Percentiles rank a stretch among this genome's conserved stretches.
phyloP scores from a whole-genome alignment of 2,797 vertebrate genomes.

The Lemur catta region DNA sequence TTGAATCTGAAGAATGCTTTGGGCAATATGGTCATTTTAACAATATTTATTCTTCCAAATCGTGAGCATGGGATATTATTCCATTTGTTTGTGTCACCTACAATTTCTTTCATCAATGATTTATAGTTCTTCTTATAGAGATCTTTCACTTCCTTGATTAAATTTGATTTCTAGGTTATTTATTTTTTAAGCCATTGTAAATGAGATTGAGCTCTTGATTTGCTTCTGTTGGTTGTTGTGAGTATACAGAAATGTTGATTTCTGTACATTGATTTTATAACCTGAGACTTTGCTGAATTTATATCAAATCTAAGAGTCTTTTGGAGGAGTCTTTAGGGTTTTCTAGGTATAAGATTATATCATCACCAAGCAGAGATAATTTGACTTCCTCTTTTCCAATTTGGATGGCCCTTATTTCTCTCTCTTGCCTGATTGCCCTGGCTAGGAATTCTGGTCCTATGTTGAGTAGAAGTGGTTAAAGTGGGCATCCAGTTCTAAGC shows the following conservation, averaged over 20 bases:
- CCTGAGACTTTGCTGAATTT: background rate
- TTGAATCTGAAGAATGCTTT: background rate
- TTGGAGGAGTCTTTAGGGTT: background rate
- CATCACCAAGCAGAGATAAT: background rate
- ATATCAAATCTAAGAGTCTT: background rate
- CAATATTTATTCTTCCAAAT: background rate
- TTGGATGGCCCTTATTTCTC: background rate
- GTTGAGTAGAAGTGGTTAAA: background rate
- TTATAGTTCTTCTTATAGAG: background rate
- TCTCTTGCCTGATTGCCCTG: background rate
- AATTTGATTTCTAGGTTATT: background rate
- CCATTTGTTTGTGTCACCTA: background rate
- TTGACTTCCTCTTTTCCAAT: background rate
- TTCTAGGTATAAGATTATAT: background rate
- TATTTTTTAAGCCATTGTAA: background rate
- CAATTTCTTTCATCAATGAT: background rate
- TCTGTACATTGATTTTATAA: background rate
- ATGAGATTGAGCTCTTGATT: background rate
- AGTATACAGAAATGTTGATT: background rate
- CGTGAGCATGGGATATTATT: background rate
- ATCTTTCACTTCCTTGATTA: background rate
- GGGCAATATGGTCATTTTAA: background rate
- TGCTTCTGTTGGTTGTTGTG: background rate
- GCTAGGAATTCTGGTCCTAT: background rate
- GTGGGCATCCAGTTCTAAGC: background rate